Evolutionary conservation across 1,140 invertebrate species (phyloP).

Genomic region (Eurosta solidaginis): DNA sequence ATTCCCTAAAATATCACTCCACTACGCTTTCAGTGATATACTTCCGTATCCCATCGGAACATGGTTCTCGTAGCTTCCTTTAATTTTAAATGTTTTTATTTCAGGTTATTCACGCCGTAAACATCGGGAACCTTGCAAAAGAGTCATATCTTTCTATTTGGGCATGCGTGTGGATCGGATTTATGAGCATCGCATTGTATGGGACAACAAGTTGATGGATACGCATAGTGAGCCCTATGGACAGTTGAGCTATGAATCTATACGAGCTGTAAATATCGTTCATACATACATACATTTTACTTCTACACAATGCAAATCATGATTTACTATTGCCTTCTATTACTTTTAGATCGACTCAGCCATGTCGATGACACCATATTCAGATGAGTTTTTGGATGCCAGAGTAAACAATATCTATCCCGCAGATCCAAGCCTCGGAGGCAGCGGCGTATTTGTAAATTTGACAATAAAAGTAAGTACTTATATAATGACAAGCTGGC

Average conservation of each 20-base stretch:
- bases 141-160: constrained; percentile 78
- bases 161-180: constrained; percentile 82
- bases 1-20: too few species aligned
- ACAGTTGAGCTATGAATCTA: constrained; percentile 80
- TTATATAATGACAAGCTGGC: too few species aligned
- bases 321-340: not conserved
- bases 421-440: constrained; percentile 68
- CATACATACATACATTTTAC: not conserved
- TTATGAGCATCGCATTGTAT: constrained; percentile 77
- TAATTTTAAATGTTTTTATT: not conserved
- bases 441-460: constrained; percentile 80
- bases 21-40: too few species aligned
- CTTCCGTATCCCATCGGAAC: too few species aligned
- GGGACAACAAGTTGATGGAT: constrained; percentile 75
- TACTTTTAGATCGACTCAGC: constrained; percentile 76
- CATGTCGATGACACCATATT: constrained; percentile 87
- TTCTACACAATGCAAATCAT: not conserved
- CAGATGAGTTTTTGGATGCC: constrained; percentile 80
- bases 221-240: constrained; percentile 80
- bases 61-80: too few species aligned
- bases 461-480: constrained; percentile 71
- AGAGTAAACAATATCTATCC: constrained; percentile 82
- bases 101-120: constrained; percentile 76
- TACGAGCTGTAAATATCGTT: constrained; percentile 81
- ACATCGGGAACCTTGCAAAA: constrained; percentile 78